Evolutionary conservation across 2,113 vertebrate species (phyloP).

Genomic region (Psammodynastes pulverulentus): DNA sequence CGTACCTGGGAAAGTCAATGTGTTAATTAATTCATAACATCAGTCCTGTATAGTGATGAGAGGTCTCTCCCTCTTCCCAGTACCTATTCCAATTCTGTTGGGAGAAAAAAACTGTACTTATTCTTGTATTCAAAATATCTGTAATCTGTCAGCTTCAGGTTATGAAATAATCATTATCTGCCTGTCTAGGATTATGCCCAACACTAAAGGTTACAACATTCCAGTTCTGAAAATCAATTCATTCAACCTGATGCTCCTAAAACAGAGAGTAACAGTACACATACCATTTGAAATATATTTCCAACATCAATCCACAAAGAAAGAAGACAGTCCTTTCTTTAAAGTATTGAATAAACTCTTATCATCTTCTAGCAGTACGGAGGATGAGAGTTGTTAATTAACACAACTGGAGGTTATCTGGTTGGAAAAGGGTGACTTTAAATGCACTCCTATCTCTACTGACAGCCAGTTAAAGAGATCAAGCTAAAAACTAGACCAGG

Average conservation of each 20-base stretch:
- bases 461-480: not conserved
- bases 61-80: not conserved
- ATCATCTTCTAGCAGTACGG: not conserved
- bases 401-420: not conserved
- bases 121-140: not conserved
- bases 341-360: not conserved
- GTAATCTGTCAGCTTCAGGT: not conserved
- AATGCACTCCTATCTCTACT: not conserved
- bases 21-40: slow-evolving; percentile 14
- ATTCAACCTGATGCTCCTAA: not conserved
- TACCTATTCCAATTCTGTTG: not conserved
- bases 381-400: not conserved
- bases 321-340: not conserved
- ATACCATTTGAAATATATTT: not conserved
- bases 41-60: not conserved
- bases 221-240: not conserved
- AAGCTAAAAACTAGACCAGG: not conserved
- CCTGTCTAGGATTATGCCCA: not conserved
- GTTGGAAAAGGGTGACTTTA: not conserved
- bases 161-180: not conserved
- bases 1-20: slow-evolving; percentile 12
- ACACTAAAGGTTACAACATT: not conserved
- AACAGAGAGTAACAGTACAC: not conserved
- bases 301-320: not conserved
- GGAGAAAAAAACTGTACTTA: not conserved